Conservation (phyloP, 2,113 vertebrate species). For the Dinomys branickii region DNA sequence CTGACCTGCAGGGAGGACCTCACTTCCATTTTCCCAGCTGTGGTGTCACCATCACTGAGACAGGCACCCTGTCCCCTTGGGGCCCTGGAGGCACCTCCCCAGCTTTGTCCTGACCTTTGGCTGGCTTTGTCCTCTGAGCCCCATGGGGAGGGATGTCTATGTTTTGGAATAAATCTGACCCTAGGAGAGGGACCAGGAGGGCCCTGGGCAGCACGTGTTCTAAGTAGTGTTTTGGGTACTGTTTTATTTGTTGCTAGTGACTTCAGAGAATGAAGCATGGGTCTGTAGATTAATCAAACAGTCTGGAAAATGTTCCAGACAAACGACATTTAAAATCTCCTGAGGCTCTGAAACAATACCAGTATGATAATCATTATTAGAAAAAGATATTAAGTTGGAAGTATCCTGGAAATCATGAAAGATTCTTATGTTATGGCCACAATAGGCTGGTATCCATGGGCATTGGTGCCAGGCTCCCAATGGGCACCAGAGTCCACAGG, state of each 20-base stretch:
- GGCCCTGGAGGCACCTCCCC: accelerated
- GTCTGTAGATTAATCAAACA: background rate
- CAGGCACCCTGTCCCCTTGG: accelerated
- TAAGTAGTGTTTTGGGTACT: background rate
- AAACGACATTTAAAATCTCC: background rate
- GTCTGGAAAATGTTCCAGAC: background rate
- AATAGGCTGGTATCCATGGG: background rate
- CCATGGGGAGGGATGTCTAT: accelerated
- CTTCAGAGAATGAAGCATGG: background rate
- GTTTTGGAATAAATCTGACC: background rate
- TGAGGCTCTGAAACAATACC: background rate
- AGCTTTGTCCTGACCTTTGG: background rate
- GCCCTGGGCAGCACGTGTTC: background rate
- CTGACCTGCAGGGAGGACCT: background rate
- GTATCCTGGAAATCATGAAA: background rate
- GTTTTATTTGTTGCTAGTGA: conserved; percentile 3
- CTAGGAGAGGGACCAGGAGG: background rate
- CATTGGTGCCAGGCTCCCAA: background rate
- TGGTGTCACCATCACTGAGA: background rate
- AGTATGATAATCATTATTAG: background rate
- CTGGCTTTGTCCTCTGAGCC: accelerated
- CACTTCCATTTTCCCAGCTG: background rate
- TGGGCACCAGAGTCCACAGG: background rate
- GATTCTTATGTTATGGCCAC: background rate
- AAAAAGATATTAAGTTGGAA: background rate